Evolutionary conservation across 2,797 vertebrate species (phyloP).

Genomic region (Chromobotia macracanthus): DNA sequence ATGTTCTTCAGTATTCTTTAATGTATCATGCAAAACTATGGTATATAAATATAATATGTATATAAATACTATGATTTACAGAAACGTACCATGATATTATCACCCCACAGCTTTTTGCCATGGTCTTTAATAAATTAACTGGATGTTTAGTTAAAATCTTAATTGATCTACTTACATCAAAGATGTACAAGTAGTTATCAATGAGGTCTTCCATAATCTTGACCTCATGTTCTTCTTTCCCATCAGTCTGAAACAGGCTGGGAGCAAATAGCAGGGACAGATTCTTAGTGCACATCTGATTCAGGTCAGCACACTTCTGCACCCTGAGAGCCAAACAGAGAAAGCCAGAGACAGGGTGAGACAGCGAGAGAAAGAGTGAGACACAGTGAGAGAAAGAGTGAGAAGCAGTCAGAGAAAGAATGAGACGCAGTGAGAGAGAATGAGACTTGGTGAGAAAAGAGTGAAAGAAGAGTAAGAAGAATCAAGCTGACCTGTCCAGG

Average conservation of each 20-base stretch:
- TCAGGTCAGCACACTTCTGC: conserved; percentile 92
- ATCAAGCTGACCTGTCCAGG: conserved; percentile 83
- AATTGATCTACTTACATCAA: conserved; percentile 81
- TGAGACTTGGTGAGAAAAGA: not conserved
- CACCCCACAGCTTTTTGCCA: too few species aligned
- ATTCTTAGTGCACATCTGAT: conserved; percentile 99
- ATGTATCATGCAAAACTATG: too few species aligned
- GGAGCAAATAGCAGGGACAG: conserved; percentile 93
- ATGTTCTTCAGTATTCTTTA: too few species aligned
- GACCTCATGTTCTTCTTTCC: conserved; percentile 93
- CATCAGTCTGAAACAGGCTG: conserved; percentile 95
- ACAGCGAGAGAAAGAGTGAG: too few species aligned
- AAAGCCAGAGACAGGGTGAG: not conserved
- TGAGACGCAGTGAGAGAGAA: too few species aligned
- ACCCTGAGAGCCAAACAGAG: conserved; percentile 75
- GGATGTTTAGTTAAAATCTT: too few species aligned
- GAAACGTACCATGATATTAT: too few species aligned
- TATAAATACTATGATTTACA: too few species aligned
- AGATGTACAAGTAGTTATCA: conserved; percentile 89
- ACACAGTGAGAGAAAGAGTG: too few species aligned
- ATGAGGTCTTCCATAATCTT: conserved; percentile 95
- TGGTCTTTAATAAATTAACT: too few species aligned
- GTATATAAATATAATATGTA: too few species aligned
- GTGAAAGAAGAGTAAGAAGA: not conserved
- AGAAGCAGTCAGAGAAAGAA: too few species aligned